Evolutionary conservation across 2,113 vertebrate species (phyloP).

Genomic region (Nansenia antarctica): DNA sequence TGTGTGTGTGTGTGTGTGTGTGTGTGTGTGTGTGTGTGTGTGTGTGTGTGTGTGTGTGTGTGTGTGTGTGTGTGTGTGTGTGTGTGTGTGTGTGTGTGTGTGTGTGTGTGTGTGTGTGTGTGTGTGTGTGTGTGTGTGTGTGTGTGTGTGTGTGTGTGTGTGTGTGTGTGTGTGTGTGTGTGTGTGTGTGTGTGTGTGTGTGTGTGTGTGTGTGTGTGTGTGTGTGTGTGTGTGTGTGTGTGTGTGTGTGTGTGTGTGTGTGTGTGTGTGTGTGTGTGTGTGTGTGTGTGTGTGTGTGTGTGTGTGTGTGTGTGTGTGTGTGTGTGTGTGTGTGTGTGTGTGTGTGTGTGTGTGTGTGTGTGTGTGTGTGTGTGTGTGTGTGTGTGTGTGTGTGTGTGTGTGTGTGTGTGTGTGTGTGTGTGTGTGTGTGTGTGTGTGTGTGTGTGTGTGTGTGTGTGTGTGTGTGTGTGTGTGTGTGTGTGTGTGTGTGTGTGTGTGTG

Average conservation of each 20-base stretch:
- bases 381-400: neutral
- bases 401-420: neutral
- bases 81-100: neutral
- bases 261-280: neutral
- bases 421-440: neutral
- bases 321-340: neutral
- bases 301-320: neutral
- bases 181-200: neutral
- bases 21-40: neutral
- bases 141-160: neutral
- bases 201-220: neutral
- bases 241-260: neutral
- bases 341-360: neutral
- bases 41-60: neutral
- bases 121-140: neutral
- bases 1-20: neutral
- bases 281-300: neutral
- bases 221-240: neutral
- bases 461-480: neutral
- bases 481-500: neutral
- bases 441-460: neutral
- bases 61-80: neutral
- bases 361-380: neutral
- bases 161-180: neutral
- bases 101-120: neutral